These are phyloP conservation scores for Smittia aterrima DNA, from an alignment of 2,888 invertebrate genomes.

Conservation along the genomic window DNA sequence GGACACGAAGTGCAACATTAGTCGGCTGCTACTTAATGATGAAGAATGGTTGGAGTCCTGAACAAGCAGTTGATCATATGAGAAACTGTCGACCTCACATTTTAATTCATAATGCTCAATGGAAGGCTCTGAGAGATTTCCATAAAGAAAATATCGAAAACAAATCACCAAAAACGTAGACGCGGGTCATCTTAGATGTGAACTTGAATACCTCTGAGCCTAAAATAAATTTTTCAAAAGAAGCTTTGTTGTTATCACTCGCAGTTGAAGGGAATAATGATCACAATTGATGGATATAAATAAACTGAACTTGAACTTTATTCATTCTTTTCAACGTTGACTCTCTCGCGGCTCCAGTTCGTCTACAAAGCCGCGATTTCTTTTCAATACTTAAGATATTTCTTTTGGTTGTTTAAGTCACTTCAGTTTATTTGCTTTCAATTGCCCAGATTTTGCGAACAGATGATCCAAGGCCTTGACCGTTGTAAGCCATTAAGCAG, in stretches of 20 bases:
- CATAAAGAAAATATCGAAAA: constrained; percentile 58
- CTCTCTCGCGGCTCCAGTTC: background rate
- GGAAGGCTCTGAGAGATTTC: constrained; percentile 76
- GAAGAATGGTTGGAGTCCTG: constrained; percentile 81
- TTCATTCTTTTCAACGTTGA: background rate
- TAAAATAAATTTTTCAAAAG: constrained; percentile 7
- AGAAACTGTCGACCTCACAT: constrained; percentile 77
- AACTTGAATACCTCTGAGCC: constrained; percentile 12
- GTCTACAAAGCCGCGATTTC: constrained; percentile 47
- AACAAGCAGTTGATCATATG: constrained; percentile 81
- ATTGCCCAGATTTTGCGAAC: constrained; percentile 72
- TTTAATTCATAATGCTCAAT: constrained; percentile 80
- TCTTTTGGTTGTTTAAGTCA: background rate
- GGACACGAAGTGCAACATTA: constrained; percentile 94
- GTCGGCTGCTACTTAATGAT: constrained; percentile 96
- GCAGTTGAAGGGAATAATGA: too few species aligned
- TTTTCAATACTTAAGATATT: constrained; percentile 18
- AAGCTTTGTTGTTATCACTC: too few species aligned
- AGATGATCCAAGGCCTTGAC: constrained; percentile 73
- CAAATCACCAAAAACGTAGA: background rate
- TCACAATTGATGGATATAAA: too few species aligned
- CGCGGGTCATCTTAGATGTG: background rate
- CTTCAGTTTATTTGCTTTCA: constrained; percentile 46
- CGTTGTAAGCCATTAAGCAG: constrained; percentile 76
- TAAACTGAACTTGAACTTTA: background rate